These are phyloP conservation scores for Drosophila ezoana DNA, from an alignment of 2,888 invertebrate species.

Conservation along the genomic window DNA sequence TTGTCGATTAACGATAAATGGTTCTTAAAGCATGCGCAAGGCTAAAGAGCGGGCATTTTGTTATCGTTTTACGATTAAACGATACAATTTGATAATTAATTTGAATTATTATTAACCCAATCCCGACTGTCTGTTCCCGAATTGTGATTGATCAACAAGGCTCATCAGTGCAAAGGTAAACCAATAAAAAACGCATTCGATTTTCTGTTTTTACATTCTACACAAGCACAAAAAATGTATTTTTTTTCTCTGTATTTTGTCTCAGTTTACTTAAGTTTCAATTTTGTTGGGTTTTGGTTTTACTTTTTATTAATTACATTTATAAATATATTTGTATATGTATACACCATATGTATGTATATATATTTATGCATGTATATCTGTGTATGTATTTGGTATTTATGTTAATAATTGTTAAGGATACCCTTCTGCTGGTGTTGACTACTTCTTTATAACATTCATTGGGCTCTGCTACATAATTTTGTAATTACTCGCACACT, in stretches of 20 bases:
- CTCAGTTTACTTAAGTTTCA: neutral
- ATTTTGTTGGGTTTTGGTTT: slow-evolving; percentile 5
- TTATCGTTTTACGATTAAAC: neutral
- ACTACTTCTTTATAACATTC: slow-evolving; percentile 3
- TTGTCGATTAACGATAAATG: neutral
- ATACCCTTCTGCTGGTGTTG: slow-evolving; percentile 31
- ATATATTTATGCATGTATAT: slow-evolving; percentile 19
- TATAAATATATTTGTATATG: slow-evolving; percentile 41
- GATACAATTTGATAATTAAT: neutral
- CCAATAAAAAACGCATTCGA: neutral
- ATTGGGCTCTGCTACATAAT: slow-evolving; percentile 10
- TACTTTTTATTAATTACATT: slow-evolving; percentile 50
- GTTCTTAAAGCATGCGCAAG: neutral
- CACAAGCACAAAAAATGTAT: neutral
- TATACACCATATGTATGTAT: slow-evolving; percentile 21
- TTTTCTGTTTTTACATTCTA: slow-evolving; percentile 1
- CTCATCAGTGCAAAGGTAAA: too few relatives aligned
- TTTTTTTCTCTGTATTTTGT: neutral
- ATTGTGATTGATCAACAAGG: too few relatives aligned
- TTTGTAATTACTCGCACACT: slow-evolving; percentile 12
- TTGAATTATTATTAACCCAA: too few relatives aligned
- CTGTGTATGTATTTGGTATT: slow-evolving; percentile 24
- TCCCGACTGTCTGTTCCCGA: too few relatives aligned
- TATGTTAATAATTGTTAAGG: slow-evolving; percentile 34
- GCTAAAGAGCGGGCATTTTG: neutral